Conservation (phyloP, 2,113 vertebrate genomes). For the Anthoscopus minutus region DNA sequence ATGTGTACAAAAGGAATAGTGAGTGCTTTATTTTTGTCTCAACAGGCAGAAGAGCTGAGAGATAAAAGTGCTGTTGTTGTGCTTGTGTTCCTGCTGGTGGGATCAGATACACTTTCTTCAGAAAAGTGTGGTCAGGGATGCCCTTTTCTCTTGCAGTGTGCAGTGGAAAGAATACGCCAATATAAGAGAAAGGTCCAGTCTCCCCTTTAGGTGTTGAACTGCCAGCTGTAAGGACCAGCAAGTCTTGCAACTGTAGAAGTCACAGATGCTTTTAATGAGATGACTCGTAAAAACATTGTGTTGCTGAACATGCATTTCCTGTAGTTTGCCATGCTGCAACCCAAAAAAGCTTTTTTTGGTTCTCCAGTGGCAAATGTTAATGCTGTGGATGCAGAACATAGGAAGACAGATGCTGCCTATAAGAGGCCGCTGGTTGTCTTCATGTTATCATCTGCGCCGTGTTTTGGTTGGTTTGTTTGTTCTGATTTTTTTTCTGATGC, state of each 20-base stretch:
- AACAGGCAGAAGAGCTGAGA: neutral
- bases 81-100: neutral
- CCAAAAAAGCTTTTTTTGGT: neutral
- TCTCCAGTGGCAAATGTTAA: neutral
- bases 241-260: neutral
- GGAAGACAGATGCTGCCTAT: neutral
- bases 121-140: neutral
- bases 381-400: neutral
- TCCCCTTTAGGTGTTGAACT: neutral
- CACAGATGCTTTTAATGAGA: neutral
- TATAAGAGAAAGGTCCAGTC: neutral
- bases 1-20: neutral
- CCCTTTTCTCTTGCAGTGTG: neutral
- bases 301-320: neutral
- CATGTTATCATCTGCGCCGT: neutral
- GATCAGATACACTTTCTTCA: accelerated
- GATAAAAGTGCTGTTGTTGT: neutral
- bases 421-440: neutral
- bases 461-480: neutral
- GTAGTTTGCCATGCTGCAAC: neutral
- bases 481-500: neutral
- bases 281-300: neutral
- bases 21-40: neutral
- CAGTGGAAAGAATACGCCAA: neutral
- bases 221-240: neutral